These are phyloP conservation scores for Sinodicranocentrus sp. DNA, from an alignment of 2,888 invertebrate genomes.

Conservation along the genomic window DNA sequence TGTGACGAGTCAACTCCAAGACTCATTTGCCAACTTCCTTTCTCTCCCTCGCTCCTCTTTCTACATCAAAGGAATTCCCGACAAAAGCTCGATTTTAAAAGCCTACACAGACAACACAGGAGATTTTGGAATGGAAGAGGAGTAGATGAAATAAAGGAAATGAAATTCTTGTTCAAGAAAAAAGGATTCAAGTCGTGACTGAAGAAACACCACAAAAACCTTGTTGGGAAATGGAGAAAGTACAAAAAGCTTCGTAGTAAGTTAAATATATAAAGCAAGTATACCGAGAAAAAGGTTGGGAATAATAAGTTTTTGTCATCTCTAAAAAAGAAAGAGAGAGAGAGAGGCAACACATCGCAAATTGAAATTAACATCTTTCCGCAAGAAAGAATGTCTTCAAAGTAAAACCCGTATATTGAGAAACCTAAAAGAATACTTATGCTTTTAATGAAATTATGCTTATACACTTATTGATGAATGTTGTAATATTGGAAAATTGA, in stretches of 20 bases:
- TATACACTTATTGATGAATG: too few species aligned
- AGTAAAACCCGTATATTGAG: too few species aligned
- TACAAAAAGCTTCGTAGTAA: background rate
- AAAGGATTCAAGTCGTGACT: constrained; percentile 38
- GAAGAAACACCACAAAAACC: constrained; percentile 25
- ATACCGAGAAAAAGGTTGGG: too few species aligned
- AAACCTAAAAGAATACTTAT: too few species aligned
- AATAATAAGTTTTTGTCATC: constrained; percentile 7
- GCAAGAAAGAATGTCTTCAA: too few species aligned
- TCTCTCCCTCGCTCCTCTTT: background rate
- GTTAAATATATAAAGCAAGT: too few species aligned
- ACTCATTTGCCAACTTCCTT: constrained; percentile 45
- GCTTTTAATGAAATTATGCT: too few species aligned
- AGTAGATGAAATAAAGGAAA: constrained; percentile 37
- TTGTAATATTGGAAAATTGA: too few species aligned
- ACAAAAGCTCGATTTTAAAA: constrained; percentile 45
- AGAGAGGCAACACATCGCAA: background rate
- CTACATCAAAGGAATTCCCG: constrained; percentile 31
- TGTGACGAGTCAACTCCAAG: constrained; percentile 40
- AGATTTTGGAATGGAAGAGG: background rate
- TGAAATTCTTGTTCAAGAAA: constrained; percentile 48
- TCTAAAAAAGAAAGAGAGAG: too few species aligned
- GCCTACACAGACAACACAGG: constrained; percentile 19
- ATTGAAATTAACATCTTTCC: background rate
- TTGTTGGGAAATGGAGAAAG: constrained; percentile 7